These are phyloP conservation scores for Trichosurus vulpecula DNA, from an alignment of 2,797 vertebrate genomes.

Conservation along the genomic window DNA sequence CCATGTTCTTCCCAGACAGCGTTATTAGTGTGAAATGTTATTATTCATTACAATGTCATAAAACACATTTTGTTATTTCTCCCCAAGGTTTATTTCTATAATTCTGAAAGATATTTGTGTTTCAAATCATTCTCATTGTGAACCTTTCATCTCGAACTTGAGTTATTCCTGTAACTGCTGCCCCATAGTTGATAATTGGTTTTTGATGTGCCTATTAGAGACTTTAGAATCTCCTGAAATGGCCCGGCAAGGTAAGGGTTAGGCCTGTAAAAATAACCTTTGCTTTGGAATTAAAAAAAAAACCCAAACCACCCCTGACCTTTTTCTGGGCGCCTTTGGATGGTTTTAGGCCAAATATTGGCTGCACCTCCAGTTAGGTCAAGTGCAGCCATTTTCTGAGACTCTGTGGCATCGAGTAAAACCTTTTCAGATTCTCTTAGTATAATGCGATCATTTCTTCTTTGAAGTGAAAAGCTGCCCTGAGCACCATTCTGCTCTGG, in stretches of 20 bases:
- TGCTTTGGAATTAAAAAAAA: conserved; percentile 58
- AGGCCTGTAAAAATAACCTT: conserved; percentile 61
- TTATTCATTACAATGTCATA: conserved; percentile 78
- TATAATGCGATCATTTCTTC: background rate
- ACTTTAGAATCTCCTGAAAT: conserved; percentile 59
- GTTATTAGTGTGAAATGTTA: conserved; percentile 78
- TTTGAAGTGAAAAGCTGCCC: conserved; percentile 12
- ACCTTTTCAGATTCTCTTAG: background rate
- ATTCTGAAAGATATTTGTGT: conserved; percentile 78
- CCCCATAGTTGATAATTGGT: conserved; percentile 76
- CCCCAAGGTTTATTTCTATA: conserved; percentile 78
- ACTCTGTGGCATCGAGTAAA: background rate
- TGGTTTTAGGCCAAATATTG: background rate
- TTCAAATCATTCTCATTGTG: conserved; percentile 75
- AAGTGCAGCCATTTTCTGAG: background rate
- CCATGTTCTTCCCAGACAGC: conserved; percentile 73
- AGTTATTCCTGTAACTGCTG: conserved; percentile 70
- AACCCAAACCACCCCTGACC: conserved; percentile 8
- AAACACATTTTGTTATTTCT: conserved; percentile 73
- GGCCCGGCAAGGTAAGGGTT: conserved; percentile 47
- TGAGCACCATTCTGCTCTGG: background rate
- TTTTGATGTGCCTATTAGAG: conserved; percentile 64
- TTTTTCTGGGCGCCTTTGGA: conserved; percentile 40
- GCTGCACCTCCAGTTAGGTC: background rate
- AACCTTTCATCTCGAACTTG: conserved; percentile 74